Conservation (phyloP, 2,797 vertebrate genomes). For the Eulemur coronatus region DNA sequence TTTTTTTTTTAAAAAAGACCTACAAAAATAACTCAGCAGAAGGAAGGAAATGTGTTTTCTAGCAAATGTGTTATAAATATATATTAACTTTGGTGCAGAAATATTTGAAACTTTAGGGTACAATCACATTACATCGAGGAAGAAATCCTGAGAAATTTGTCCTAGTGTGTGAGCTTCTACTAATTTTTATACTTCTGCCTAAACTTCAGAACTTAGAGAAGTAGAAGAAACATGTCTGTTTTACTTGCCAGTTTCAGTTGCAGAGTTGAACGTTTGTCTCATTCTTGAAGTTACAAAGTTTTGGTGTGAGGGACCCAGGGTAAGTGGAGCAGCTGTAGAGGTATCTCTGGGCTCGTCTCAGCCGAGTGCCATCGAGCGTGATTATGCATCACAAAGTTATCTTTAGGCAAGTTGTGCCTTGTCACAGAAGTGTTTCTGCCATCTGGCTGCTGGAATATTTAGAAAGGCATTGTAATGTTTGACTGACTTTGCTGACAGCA, state of each 20-base stretch:
- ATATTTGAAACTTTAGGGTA: neutral
- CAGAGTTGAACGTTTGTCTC: neutral
- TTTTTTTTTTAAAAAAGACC: neutral
- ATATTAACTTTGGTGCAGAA: neutral
- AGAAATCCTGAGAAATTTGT: neutral
- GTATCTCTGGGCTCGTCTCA: neutral
- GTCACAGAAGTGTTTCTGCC: neutral
- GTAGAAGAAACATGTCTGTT: neutral
- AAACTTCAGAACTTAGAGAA: neutral
- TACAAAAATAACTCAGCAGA: constrained; percentile 5
- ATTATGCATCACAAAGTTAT: constrained; percentile 41
- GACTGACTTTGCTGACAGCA: constrained; percentile 59
- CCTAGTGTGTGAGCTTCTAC: neutral
- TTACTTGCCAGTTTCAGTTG: neutral
- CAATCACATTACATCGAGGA: neutral
- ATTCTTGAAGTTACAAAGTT: neutral
- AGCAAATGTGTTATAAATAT: neutral
- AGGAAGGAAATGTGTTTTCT: neutral
- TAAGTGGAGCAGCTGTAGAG: neutral
- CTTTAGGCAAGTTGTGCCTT: constrained; percentile 57
- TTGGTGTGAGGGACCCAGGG: neutral
- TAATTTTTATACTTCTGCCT: neutral
- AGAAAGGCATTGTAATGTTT: constrained; percentile 63
- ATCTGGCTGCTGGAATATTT: constrained; percentile 70
- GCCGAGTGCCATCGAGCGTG: neutral